Percentiles rank a stretch among this genome's conserved stretches.
Evolutionary conservation across 1,140 invertebrate genomes (phyloP).

Genomic region (Mya arenaria): DNA sequence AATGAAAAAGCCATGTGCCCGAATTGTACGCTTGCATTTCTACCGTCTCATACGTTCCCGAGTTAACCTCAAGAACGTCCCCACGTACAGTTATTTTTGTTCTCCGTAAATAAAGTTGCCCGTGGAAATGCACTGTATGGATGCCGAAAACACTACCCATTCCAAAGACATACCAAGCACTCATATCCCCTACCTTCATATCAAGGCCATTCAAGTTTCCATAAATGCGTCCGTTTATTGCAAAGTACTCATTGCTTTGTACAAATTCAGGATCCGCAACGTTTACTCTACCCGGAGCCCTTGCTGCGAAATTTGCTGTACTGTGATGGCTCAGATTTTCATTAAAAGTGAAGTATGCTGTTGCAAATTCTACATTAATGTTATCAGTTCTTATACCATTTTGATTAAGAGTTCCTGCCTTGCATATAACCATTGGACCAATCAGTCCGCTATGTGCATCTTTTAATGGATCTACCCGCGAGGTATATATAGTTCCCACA

Average conservation of each 20-base stretch:
- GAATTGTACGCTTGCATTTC: slow-evolving; percentile 73
- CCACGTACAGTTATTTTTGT: slow-evolving; percentile 53
- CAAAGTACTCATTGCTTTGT: slow-evolving; percentile 67
- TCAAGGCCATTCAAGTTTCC: slow-evolving; percentile 66
- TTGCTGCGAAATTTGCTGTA: slow-evolving; percentile 65
- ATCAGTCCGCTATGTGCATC: slow-evolving; percentile 71
- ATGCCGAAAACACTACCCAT: slow-evolving; percentile 67
- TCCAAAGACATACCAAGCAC: slow-evolving; percentile 71
- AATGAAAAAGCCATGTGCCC: slow-evolving; percentile 71
- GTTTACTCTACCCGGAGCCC: slow-evolving; percentile 55
- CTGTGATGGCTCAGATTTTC: slow-evolving; percentile 74
- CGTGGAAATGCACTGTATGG: slow-evolving; percentile 76
- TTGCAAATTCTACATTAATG: slow-evolving; percentile 70
- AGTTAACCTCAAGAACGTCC: slow-evolving; percentile 72
- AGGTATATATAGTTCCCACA: slow-evolving; percentile 71
- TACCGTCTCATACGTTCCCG: slow-evolving; percentile 67
- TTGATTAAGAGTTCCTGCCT: slow-evolving; percentile 52
- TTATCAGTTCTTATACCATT: slow-evolving; percentile 42
- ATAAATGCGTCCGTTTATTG: slow-evolving; percentile 71
- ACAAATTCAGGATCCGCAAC: slow-evolving; percentile 40
- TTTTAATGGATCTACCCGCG: slow-evolving; percentile 64
- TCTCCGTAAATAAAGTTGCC: slow-evolving; percentile 65
- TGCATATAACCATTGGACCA: slow-evolving; percentile 73
- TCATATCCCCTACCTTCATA: slow-evolving; percentile 58
- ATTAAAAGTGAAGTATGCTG: slow-evolving; percentile 68